phyloP scores from a whole-genome alignment of 1,140 invertebrate species.

The Megalonaias nervosa region DNA sequence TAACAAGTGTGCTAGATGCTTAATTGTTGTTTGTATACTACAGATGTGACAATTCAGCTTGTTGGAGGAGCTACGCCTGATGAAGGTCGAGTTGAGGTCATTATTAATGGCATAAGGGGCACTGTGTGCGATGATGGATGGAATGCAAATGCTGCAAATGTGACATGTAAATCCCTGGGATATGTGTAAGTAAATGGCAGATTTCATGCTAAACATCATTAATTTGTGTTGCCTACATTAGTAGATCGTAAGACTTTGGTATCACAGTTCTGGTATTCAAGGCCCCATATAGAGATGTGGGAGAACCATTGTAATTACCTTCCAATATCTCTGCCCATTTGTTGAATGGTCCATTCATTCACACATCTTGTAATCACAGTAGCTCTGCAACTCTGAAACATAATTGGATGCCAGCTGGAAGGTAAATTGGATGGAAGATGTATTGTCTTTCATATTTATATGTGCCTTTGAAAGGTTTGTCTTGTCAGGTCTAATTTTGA shows the following conservation, averaged over 20 bases:
- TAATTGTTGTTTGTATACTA: not conserved
- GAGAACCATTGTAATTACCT: too few relatives aligned
- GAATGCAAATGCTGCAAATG: slow-evolving; percentile 28
- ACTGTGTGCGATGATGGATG: slow-evolving; percentile 37
- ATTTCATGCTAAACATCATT: not conserved
- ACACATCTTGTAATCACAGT: too few relatives aligned
- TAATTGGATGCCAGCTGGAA: too few relatives aligned
- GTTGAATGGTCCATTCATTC: too few relatives aligned
- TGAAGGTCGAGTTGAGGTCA: slow-evolving; percentile 32
- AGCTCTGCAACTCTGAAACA: too few relatives aligned
- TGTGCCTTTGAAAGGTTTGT: too few relatives aligned
- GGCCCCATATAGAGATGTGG: too few relatives aligned
- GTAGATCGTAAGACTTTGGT: not conserved
- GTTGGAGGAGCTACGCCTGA: slow-evolving; percentile 11
- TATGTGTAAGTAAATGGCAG: slow-evolving; percentile 16
- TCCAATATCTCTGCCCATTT: too few relatives aligned
- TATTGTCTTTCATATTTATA: too few relatives aligned
- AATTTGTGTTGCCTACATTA: not conserved
- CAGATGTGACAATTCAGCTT: slow-evolving; percentile 2
- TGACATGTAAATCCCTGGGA: slow-evolving; percentile 29
- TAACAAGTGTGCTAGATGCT: not conserved
- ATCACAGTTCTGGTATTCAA: too few relatives aligned
- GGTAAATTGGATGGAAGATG: too few relatives aligned
- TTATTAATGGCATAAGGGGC: slow-evolving; percentile 20
- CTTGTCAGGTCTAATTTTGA: too few relatives aligned